Percentiles rank a stretch among this genome's conserved stretches.
These are phyloP conservation scores for Nymphicus hollandicus DNA, from an alignment of 2,113 vertebrate species.

Conservation along the genomic window DNA sequence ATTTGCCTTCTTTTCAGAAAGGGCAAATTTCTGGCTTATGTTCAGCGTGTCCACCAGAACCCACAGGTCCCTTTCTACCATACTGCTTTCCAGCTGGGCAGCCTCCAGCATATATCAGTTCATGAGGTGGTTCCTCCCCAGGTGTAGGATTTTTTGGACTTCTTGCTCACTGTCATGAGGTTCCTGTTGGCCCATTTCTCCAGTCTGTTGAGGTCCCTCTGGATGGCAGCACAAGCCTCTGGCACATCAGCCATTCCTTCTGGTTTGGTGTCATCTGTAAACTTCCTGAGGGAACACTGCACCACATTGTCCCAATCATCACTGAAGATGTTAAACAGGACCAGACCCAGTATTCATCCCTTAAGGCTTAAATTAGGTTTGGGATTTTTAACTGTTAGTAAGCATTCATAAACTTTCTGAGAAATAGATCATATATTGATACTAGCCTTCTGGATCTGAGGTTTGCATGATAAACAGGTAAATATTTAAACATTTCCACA, in stretches of 20 bases:
- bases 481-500: background rate
- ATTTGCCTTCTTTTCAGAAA: background rate
- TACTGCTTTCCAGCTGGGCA: background rate
- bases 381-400: background rate
- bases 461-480: background rate
- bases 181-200: background rate
- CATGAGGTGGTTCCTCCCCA: background rate
- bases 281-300: background rate
- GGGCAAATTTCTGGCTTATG: background rate
- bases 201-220: background rate
- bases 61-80: background rate
- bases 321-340: background rate
- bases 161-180: background rate
- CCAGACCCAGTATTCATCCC: background rate
- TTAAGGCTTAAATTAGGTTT: background rate
- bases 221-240: background rate
- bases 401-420: background rate
- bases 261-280: background rate
- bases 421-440: background rate
- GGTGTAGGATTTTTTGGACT: background rate
- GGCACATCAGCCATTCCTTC: background rate
- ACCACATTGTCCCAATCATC: background rate
- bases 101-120: background rate
- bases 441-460: background rate
- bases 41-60: background rate